Conservation (phyloP, 2,113 vertebrate species). For the Oncorhynchus gorbuscha region DNA sequence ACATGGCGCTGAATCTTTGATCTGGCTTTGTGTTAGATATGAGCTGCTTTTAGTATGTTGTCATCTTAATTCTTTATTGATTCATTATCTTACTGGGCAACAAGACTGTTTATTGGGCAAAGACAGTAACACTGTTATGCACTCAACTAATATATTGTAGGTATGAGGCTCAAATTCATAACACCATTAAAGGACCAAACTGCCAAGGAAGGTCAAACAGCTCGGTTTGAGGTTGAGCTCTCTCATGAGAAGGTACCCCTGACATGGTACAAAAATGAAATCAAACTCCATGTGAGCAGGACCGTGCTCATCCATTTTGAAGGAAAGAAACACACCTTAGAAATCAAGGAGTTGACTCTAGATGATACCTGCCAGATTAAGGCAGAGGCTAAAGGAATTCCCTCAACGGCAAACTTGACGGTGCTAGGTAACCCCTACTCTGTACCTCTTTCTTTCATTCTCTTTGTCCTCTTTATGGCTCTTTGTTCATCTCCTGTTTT, state of each 20-base stretch:
- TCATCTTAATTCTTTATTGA: slow-evolving; percentile 11
- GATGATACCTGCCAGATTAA: slow-evolving; percentile 96
- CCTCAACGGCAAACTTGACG: slow-evolving; percentile 82
- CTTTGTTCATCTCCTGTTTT: slow-evolving; percentile 11
- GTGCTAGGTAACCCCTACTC: slow-evolving; percentile 85
- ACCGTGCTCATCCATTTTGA: slow-evolving; percentile 85
- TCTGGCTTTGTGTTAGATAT: not conserved
- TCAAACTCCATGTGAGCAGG: slow-evolving; percentile 89
- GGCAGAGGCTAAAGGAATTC: slow-evolving; percentile 87
- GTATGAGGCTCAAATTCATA: slow-evolving; percentile 87
- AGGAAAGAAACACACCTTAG: slow-evolving; percentile 85
- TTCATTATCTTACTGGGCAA: slow-evolving; percentile 23
- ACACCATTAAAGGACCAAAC: slow-evolving; percentile 88
- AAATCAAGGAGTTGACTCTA: slow-evolving; percentile 87
- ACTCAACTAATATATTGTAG: slow-evolving; percentile 72
- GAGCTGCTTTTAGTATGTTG: not conserved
- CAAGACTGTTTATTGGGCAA: slow-evolving; percentile 10
- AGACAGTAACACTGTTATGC: slow-evolving; percentile 36
- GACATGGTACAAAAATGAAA: slow-evolving; percentile 94
- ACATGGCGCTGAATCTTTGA: not conserved
- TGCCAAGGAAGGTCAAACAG: slow-evolving; percentile 89
- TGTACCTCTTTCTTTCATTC: slow-evolving; percentile 3
- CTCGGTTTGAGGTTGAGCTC: slow-evolving; percentile 87
- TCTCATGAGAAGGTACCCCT: slow-evolving; percentile 88
- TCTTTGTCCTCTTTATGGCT: not conserved